Conservation (phyloP, 2,113 vertebrate genomes). For the Siniperca knerii region DNA sequence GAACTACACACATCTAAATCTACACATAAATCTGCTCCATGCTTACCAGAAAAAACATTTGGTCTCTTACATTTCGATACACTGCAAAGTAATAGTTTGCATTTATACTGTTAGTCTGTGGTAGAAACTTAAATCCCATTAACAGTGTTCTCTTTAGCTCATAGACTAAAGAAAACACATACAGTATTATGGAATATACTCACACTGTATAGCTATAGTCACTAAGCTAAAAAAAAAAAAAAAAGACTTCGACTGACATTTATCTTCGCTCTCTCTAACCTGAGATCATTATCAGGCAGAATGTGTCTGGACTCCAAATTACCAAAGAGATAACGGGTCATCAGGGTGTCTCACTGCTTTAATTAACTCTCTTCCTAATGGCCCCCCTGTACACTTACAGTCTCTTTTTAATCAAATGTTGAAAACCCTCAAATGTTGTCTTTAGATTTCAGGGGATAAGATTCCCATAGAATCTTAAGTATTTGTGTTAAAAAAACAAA, state of each 20-base stretch:
- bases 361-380: slow-evolving; percentile 46
- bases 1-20: background rate
- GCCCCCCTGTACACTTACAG: slow-evolving; percentile 9
- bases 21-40: background rate
- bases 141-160: background rate
- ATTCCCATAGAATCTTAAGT: background rate
- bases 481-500: background rate
- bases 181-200: background rate
- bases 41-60: background rate
- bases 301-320: slow-evolving; percentile 63
- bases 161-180: background rate
- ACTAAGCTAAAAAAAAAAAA: background rate
- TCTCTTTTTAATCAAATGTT: slow-evolving; percentile 56
- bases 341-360: slow-evolving; percentile 27
- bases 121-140: background rate
- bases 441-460: background rate
- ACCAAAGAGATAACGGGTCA: slow-evolving; percentile 46
- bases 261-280: slow-evolving; percentile 42
- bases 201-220: background rate
- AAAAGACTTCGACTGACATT: slow-evolving; percentile 16
- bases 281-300: slow-evolving; percentile 50
- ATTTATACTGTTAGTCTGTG: background rate
- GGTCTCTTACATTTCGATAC: background rate
- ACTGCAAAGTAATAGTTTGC: background rate
- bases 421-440: slow-evolving; percentile 10